These are phyloP conservation scores for Alouatta palliata DNA, from an alignment of 2,113 vertebrate genomes.

Conservation along the genomic window DNA sequence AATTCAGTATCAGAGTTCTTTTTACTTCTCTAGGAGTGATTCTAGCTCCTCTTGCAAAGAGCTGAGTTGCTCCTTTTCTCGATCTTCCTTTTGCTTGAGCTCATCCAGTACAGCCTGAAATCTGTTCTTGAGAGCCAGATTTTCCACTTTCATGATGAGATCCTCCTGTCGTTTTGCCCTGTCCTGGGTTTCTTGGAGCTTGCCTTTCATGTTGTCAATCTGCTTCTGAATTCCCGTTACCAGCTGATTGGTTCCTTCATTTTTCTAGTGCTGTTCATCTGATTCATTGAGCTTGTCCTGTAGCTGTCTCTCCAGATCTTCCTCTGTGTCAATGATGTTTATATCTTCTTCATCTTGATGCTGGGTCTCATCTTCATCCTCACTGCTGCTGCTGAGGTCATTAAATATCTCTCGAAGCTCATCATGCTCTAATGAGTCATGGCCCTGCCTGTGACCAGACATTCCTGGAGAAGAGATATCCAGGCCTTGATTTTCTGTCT, in stretches of 20 bases:
- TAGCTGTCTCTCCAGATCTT: slow-evolving; percentile 93
- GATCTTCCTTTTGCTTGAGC: slow-evolving; percentile 96
- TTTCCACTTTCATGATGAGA: slow-evolving; percentile 99
- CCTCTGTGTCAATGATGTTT: slow-evolving; percentile 97
- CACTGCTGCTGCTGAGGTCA: slow-evolving; percentile 98
- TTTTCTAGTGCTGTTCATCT: slow-evolving; percentile 88
- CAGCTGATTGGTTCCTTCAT: slow-evolving; percentile 92
- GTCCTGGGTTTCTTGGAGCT: slow-evolving; percentile 96
- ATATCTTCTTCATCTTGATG: slow-evolving; percentile 97
- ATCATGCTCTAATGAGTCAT: slow-evolving; percentile 90
- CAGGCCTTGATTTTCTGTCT: slow-evolving; percentile 90
- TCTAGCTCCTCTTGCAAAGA: slow-evolving; percentile 98
- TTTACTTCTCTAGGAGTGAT: slow-evolving; percentile 94
- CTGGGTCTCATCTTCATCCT: slow-evolving; percentile 96
- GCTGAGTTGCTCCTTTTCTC: slow-evolving; percentile 96
- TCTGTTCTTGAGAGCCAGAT: slow-evolving; percentile 97
- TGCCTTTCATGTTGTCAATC: slow-evolving; percentile 94
- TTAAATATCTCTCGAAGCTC: slow-evolving; percentile 98
- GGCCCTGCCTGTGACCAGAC: slow-evolving; percentile 90
- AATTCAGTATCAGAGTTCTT: slow-evolving; percentile 1
- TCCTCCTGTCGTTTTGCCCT: slow-evolving; percentile 97
- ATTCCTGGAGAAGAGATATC: slow-evolving; percentile 91
- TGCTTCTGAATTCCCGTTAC: slow-evolving; percentile 96
- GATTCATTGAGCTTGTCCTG: slow-evolving; percentile 93
- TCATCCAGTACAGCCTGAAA: slow-evolving; percentile 96